These are phyloP conservation scores for Caenorhabditis zanzibari DNA, from an alignment of 2,888 invertebrate species.

Conservation along the genomic window DNA sequence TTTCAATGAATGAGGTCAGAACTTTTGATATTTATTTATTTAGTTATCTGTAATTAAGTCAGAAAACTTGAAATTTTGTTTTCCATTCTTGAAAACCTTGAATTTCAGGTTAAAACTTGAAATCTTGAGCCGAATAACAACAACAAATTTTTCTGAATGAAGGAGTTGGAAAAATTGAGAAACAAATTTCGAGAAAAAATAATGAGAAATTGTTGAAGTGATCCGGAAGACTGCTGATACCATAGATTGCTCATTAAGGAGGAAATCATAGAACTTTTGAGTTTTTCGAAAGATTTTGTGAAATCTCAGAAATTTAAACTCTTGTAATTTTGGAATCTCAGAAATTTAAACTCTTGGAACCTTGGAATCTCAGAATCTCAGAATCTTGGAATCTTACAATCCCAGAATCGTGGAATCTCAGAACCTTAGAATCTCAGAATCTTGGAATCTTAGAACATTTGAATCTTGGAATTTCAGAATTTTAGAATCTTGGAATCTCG, in stretches of 20 bases:
- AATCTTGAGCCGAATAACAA: background rate
- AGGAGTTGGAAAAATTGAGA: background rate
- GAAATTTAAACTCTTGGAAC: too few relatives aligned
- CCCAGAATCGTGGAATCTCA: background rate
- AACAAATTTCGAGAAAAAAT: background rate
- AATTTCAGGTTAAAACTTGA: background rate
- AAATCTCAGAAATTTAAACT: background rate
- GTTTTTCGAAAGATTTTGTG: background rate
- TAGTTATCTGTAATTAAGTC: too few relatives aligned
- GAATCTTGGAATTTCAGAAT: too few relatives aligned
- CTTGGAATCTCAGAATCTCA: too few relatives aligned
- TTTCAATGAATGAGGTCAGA: background rate
- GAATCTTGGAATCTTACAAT: too few relatives aligned
- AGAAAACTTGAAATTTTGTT: background rate
- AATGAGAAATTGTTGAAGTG: background rate
- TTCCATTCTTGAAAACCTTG: background rate
- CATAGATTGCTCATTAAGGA: background rate
- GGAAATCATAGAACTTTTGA: background rate
- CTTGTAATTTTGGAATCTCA: too few relatives aligned
- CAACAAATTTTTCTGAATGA: background rate
- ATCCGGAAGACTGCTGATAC: conserved; percentile 2
- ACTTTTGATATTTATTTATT: too few relatives aligned
- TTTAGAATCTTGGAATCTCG: too few relatives aligned
- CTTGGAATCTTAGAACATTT: background rate
- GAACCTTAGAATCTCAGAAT: too few relatives aligned